Evolutionary conservation across 2,113 vertebrate species (phyloP).

Genomic region (Sinocyclocheilus rhinocerous): DNA sequence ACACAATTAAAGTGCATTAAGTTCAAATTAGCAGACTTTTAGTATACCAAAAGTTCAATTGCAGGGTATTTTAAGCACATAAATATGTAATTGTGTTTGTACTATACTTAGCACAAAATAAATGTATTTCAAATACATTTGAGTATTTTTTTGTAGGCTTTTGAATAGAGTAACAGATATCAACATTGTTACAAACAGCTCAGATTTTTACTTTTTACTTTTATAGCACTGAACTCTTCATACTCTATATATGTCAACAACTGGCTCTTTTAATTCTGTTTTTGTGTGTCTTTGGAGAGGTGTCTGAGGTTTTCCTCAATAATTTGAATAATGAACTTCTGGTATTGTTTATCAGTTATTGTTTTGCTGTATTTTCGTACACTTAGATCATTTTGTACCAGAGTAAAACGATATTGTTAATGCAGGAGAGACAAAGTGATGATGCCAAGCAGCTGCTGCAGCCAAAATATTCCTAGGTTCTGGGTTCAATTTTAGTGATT

Average conservation of each 20-base stretch:
- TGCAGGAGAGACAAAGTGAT: not conserved
- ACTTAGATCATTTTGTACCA: not conserved
- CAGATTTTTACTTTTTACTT: not conserved
- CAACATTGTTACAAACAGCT: not conserved
- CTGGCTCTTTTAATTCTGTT: not conserved
- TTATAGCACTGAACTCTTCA: not conserved
- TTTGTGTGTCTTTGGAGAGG: not conserved
- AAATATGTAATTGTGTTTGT: no score
- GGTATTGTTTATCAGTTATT: not conserved
- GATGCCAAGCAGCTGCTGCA: not conserved
- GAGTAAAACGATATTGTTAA: not conserved
- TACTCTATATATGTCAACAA: not conserved
- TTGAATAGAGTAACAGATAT: not conserved
- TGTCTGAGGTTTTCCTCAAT: not conserved
- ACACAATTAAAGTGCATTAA: no score
- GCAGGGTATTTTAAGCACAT: no score
- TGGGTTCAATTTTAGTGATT: not conserved
- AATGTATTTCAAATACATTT: not conserved
- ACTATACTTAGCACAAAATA: not conserved
- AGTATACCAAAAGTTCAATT: no score
- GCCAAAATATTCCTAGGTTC: slow-evolving; percentile 6
- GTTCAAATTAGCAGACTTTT: no score
- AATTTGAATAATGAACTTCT: not conserved
- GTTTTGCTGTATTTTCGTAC: not conserved
- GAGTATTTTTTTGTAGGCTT: not conserved